Percentiles rank a stretch among this genome's conserved stretches.
Conservation (phyloP, 2,797 vertebrate genomes). For the Sebastes variabilis region DNA sequence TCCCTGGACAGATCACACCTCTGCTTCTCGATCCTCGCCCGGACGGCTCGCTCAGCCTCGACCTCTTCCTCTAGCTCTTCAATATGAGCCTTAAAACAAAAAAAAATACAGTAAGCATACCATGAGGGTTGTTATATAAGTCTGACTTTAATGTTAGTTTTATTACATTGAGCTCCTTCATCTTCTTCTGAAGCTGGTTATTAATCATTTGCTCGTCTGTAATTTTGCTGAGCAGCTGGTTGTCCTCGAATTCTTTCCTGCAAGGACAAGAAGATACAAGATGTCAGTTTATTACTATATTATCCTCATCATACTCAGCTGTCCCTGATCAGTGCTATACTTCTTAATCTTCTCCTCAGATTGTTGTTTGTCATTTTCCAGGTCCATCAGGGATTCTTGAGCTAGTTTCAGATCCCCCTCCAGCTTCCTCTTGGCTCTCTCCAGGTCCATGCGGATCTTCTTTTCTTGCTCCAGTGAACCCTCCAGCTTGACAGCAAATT, state of each 20-base stretch:
- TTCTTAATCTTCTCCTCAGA: conserved; percentile 88
- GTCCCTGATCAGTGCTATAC: conserved; percentile 52
- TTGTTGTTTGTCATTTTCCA: conserved; percentile 86
- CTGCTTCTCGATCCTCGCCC: conserved; percentile 87
- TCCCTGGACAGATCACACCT: conserved; percentile 82
- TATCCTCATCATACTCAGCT: neutral
- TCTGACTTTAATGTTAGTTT: neutral
- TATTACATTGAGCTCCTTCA: conserved; percentile 84
- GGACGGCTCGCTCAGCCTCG: conserved; percentile 79
- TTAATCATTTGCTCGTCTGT: conserved; percentile 82
- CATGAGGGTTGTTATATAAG: too few relatives aligned
- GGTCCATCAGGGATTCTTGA: conserved; percentile 84
- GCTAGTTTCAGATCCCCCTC: conserved; percentile 88
- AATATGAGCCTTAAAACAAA: conserved; percentile 78
- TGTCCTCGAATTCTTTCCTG: conserved; percentile 90
- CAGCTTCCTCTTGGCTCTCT: conserved; percentile 86
- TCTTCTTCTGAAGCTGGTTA: conserved; percentile 76
- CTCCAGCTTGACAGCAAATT: conserved; percentile 77
- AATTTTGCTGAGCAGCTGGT: conserved; percentile 81
- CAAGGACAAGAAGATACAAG: neutral
- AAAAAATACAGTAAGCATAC: fast-evolving
- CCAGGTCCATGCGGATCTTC: conserved; percentile 85
- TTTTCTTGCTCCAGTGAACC: conserved; percentile 87
- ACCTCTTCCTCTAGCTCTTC: conserved; percentile 90
- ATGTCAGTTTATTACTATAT: neutral